A percentile compares a stretch with the other conserved stretches of the same genome.
These are phyloP conservation scores for Sparus aurata DNA, from an alignment of 2,797 vertebrate species.

Conservation along the genomic window DNA sequence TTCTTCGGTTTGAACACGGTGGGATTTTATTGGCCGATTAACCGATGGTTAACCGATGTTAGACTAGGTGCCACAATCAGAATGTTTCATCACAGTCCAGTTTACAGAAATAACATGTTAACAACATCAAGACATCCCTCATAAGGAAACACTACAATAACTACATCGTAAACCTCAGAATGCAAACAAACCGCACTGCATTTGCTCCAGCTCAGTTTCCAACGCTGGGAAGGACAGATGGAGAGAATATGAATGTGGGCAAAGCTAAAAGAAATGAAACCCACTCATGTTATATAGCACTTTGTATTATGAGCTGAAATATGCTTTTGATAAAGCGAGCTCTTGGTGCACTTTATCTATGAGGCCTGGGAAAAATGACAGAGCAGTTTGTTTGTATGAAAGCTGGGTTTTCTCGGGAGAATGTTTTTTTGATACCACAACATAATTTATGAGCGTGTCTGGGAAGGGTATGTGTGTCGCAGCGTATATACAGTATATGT, in stretches of 20 bases:
- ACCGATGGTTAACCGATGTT: neutral
- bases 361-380: slow-evolving; percentile 20
- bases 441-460: slow-evolving; percentile 30
- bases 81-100: slow-evolving; percentile 1
- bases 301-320: slow-evolving; percentile 39
- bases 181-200: neutral
- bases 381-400: slow-evolving; percentile 39
- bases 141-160: neutral
- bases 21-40: neutral
- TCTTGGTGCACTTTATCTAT: slow-evolving; percentile 41
- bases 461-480: neutral
- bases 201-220: neutral
- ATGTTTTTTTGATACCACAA: slow-evolving; percentile 26
- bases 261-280: neutral
- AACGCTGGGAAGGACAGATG: neutral
- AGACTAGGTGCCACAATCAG: neutral
- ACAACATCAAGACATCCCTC: neutral
- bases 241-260: neutral
- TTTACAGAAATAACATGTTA: slow-evolving; percentile 1
- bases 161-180: neutral
- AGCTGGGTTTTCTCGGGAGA: slow-evolving; percentile 16
- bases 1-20: neutral
- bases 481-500: neutral
- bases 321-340: slow-evolving; percentile 24
- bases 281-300: slow-evolving; percentile 5